phyloP scores from a whole-genome alignment of 2,113 vertebrate genomes.

The Mionectes macconnelli region DNA sequence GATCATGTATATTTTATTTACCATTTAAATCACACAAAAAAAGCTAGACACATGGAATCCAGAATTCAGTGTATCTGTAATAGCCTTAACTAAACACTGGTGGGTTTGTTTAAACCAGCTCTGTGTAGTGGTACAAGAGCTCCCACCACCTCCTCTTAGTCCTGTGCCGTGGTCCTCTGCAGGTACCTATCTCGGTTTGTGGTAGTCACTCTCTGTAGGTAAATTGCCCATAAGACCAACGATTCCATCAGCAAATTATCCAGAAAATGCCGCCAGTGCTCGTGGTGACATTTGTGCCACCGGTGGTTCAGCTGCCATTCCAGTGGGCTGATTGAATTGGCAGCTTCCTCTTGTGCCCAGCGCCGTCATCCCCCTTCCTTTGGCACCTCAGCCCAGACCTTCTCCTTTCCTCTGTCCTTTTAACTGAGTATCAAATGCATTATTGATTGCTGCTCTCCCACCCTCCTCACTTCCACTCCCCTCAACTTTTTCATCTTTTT shows the following conservation, averaged over 20 bases:
- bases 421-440: background rate
- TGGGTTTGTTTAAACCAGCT: background rate
- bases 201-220: constrained; percentile 79
- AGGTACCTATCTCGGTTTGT: constrained; percentile 76
- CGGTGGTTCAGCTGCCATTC: constrained; percentile 62
- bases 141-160: background rate
- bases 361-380: constrained; percentile 33
- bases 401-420: constrained; percentile 31
- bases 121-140: background rate
- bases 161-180: background rate
- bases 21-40: background rate
- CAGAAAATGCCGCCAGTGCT: constrained; percentile 81
- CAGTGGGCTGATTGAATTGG: constrained; percentile 76
- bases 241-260: constrained; percentile 88
- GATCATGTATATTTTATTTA: background rate
- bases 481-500: background rate
- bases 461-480: background rate
- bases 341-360: constrained; percentile 67
- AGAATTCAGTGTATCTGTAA: background rate
- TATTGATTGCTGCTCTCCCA: constrained; percentile 30
- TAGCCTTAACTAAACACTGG: background rate
- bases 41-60: background rate
- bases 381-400: constrained; percentile 46
- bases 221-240: constrained; percentile 86
- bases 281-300: constrained; percentile 72